These are phyloP conservation scores for Nothura maculosa DNA, from an alignment of 2,797 vertebrate genomes.

Conservation along the genomic window DNA sequence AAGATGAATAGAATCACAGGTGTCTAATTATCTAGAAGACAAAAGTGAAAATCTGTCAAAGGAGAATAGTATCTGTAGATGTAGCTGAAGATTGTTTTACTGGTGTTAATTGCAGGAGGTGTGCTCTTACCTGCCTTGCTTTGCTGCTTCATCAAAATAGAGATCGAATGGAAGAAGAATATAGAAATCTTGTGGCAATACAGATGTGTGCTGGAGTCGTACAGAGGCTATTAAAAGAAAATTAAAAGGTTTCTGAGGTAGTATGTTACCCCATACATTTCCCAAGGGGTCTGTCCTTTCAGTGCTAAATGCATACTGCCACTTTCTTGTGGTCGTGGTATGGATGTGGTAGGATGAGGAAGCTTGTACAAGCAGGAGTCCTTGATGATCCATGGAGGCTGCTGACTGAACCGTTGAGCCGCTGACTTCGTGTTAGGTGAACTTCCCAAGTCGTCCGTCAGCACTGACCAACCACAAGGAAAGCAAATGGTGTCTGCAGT, in stretches of 20 bases:
- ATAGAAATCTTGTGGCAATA: not conserved
- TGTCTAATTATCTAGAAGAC: not conserved
- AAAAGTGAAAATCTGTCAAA: not conserved
- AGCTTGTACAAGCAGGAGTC: not conserved
- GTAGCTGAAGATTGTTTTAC: not conserved
- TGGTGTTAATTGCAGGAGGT: not conserved
- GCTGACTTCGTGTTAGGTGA: not conserved
- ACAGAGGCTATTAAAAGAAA: not conserved
- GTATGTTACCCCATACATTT: not conserved
- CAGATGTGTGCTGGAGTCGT: not conserved
- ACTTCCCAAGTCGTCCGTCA: not conserved
- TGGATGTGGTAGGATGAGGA: not conserved
- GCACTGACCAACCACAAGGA: not conserved
- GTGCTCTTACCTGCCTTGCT: not conserved
- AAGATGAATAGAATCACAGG: not conserved
- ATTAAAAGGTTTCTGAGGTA: not conserved
- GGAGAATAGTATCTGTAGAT: not conserved
- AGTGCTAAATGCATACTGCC: not conserved
- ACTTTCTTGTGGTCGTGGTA: not conserved
- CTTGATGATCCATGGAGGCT: not conserved
- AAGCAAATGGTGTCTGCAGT: not conserved
- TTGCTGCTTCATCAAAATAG: not conserved
- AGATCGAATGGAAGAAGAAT: not conserved
- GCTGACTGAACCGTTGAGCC: not conserved
- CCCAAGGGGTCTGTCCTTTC: not conserved